Evolutionary conservation across 2,888 invertebrate genomes (phyloP).

Genomic region (Graphium colonna): DNA sequence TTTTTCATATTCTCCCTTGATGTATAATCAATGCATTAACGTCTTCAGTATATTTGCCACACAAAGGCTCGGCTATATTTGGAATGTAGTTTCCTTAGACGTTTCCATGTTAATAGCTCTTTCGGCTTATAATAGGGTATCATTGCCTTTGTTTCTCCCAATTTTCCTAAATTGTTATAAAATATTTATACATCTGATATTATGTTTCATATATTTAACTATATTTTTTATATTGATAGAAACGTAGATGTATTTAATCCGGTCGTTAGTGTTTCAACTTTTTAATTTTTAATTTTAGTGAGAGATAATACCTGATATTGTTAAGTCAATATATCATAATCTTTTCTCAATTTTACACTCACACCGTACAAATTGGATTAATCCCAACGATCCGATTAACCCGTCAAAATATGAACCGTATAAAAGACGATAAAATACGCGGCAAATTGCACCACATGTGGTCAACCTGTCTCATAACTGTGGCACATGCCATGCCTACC

Average conservation of each 20-base stretch:
- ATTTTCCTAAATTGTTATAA: too few species aligned
- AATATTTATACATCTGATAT: too few species aligned
- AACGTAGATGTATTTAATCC: constrained; percentile 17
- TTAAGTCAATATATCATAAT: constrained; percentile 17
- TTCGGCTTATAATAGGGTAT: constrained; percentile 64
- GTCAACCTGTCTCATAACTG: constrained; percentile 77
- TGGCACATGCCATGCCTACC: constrained; percentile 76
- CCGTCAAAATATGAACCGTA: constrained; percentile 57
- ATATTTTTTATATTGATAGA: too few species aligned
- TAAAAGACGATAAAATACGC: constrained; percentile 65
- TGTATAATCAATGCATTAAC: constrained; percentile 80
- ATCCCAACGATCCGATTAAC: constrained; percentile 51
- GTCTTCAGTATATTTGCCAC: constrained; percentile 76
- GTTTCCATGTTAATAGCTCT: constrained; percentile 74
- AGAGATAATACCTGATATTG: too few species aligned
- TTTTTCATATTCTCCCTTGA: constrained; percentile 75
- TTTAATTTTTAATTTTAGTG: not conserved
- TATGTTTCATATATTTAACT: too few species aligned
- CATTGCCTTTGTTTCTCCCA: constrained; percentile 23
- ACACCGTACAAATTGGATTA: constrained; percentile 51
- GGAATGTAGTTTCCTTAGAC: constrained; percentile 73
- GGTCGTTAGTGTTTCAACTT: constrained; percentile 3
- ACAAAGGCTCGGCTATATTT: constrained; percentile 78
- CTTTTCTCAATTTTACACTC: not conserved
- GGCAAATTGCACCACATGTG: constrained; percentile 76